Base-by-base conservation (phyloP, 2,888 invertebrate genomes). In the Ormyrus pomaceus region DNA sequence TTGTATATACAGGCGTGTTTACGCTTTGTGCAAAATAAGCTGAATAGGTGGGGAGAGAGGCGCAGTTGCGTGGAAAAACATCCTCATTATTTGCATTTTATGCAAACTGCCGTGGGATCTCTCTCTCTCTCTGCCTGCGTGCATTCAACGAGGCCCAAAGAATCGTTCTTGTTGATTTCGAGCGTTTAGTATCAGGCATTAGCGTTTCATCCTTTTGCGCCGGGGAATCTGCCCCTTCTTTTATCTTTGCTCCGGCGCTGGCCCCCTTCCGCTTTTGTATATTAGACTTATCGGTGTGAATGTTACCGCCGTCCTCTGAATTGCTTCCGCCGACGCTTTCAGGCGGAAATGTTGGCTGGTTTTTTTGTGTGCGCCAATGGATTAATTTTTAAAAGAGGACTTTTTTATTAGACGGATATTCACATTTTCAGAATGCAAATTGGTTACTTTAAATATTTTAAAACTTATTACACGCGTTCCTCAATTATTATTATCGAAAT, bases 41-140 rank as follows among this genome's bases (percentile, higher is more conserved):
- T 34, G 74, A 76, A 77, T 77, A 58, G 73, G 34, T 34, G 34
- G 34, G 11, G 46, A 61, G 71, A 61, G 71, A 50, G 45, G 64
- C 9, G 68, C 71, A 72, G 61, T 73, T 69, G 79, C 74, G 56
- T 69, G 73, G 45, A 77, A 70, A 77, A 72, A 58, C 80, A 53
- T 69, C 68, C 80, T 77, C 69, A 48, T 73, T 65, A 81, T 74
- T 73, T 56, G 70, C 69, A 64, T 74, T 81, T 73, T 77, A 81
- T 81, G 77, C 70, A 81, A 81, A 81, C 69, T 77, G 73, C 70
- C 80, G 68, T 69, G 61, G 69, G 77, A 76, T 62, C 13, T 58
- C 11, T 50, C 45, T 62, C 13, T 58, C 11, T 50, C 45, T 34
- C 45, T 11, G 56, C 58, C 48, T 55, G 0, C 55, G 34, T 19